Base-by-base conservation (phyloP, 1,140 invertebrate genomes). In the Drosophila tropicalis region DNA sequence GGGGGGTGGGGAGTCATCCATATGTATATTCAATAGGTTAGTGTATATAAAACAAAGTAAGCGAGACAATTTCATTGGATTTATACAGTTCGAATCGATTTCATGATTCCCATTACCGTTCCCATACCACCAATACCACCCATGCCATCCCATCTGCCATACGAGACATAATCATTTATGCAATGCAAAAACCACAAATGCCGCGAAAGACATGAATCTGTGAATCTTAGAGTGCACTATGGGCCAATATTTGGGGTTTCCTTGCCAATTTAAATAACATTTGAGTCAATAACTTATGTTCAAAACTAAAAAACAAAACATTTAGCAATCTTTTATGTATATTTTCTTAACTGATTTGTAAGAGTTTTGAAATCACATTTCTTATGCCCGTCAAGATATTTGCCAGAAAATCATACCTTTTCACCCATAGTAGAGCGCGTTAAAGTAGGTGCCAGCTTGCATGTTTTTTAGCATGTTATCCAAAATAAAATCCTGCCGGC, bases 361-460 rank as follows among this genome's bases (percentile, higher is more conserved):
- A 25, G 22, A 29, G 6, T 5, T 29, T 1, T 29, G 5, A 29
- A 5, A 29, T 29, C 3, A 29, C 29, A 29, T 29, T 25, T 25
- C 22, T 25, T 25, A 25, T 29, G 29, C 0, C 29, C 6, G 29
- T 6, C 29, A 25, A 4, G 32, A 34, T 9, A 7, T 6, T 9
- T 34, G 2, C 6, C 32, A 34, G 9, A 0, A 34, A 9, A 34
- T 34, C 9, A 7, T 25, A 2, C 32, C 0, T 39, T 39, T 13
- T 13, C 3, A 39, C 36, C 36, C 36, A 39, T 39, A 5, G 36
- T 51, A 19, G 17, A 51, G 9, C 19, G 29, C 29, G 13, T 63
- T 63, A 57, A 67, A 70, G 62, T 79, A 86, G 83, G 83, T 86
- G 83, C 83, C 76, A 87, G 84, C 62, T 77, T 79, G 79, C 76